Evolutionary conservation across 2,888 invertebrate species (phyloP), one percentile per base, ranked within the genome.

Genomic region (Celastrina argiolus): DNA sequence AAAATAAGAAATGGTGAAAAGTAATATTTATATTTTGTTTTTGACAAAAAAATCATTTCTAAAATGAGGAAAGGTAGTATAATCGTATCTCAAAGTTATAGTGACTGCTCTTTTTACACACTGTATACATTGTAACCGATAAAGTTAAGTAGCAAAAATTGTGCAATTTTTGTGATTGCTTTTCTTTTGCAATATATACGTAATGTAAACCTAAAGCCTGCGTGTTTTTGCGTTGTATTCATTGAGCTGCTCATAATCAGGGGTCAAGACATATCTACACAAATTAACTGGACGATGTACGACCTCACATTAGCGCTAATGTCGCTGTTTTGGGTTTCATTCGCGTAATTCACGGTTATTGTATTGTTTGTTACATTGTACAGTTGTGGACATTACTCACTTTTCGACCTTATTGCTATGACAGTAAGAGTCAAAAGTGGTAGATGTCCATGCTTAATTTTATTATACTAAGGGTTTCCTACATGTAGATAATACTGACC

Each of bases 321-420:
- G n/a, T 58, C 18, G 16, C 58, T 58, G 58, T 58, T 58, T 58
- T 31, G 51, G 51, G 22, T 31, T 16, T 58, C 14, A 56, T 56
- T 28, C n/a, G n/a, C 18, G n/a, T 58, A 31, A 58, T 31, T 31
- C 51, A 51, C 51, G 22, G 22, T 51, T 51, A 51, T 51, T 51
- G 51, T 51, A 51, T 51, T 51, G 51, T 51, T 51, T 51, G 51
- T 51, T 51, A 22, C 12, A 12, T 18, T 51, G 4, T 22, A 26
- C 22, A 36, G 36, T 7, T 51, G 12, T 4, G 4, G 22, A 4
- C 18, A 4, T 14, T 22, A 2, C 12, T 8, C 22, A 51, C 31
- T 26, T 51, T 22, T 51, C 1, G 22, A 12, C 51, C 22, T 51
- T 51, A 51, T 6, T 22, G 12, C 51, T 22, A 12, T 26, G 14